Percentiles rank a stretch among this genome's conserved stretches.
Conservation (phyloP, 2,797 vertebrate species). For the Pelochelys cantorii region DNA sequence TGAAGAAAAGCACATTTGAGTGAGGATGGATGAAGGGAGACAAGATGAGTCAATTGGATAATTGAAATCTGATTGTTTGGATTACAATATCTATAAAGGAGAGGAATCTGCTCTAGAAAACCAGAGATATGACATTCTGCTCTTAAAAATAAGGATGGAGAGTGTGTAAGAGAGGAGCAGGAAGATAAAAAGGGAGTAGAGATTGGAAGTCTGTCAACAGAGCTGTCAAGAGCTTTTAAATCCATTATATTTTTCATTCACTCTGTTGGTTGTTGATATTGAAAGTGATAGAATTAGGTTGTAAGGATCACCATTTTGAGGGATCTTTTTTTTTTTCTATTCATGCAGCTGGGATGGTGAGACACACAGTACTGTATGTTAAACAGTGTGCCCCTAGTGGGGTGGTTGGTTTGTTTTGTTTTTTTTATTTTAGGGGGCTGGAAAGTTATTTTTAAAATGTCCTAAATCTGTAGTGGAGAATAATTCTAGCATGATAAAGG, state of each 20-base stretch:
- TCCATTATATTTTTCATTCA: conserved; percentile 35
- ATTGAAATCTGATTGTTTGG: neutral
- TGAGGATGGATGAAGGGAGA: conserved; percentile 8
- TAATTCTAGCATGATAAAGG: neutral
- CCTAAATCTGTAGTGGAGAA: conserved; percentile 21
- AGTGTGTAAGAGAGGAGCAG: neutral
- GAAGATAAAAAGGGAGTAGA: neutral
- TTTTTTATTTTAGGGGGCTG: too few relatives aligned
- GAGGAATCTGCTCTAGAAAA: conserved; percentile 22
- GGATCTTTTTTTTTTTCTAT: conserved; percentile 14
- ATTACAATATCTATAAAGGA: neutral
- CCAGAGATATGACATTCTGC: neutral
- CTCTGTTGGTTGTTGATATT: conserved; percentile 22
- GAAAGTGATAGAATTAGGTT: conserved; percentile 41
- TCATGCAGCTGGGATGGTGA: neutral
- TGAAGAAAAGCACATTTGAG: conserved; percentile 40
- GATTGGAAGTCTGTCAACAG: neutral
- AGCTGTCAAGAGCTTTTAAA: conserved; percentile 40
- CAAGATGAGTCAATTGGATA: conserved; percentile 16
- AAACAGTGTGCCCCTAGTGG: conserved; percentile 2
- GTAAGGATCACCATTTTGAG: conserved; percentile 43
- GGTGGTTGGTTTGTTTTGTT: neutral
- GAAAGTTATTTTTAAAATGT: neutral
- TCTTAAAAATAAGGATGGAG: conserved; percentile 1
- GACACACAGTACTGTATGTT: neutral